These are phyloP conservation scores for Diplazon laetatorius DNA, from an alignment of 2,888 invertebrate genomes.

Conservation along the genomic window DNA sequence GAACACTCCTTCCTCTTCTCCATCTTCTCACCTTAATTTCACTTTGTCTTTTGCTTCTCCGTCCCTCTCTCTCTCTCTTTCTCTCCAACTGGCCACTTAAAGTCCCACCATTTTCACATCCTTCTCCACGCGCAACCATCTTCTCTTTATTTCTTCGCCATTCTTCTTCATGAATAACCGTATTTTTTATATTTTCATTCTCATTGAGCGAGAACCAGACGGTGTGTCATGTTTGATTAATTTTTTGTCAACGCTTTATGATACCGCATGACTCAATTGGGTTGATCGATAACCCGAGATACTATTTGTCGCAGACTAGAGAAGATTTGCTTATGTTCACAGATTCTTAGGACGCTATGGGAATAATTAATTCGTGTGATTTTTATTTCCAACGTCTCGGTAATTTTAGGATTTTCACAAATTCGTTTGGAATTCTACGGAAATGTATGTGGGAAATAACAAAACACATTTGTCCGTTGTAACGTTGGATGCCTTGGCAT, in stretches of 20 bases:
- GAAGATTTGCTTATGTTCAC: not conserved
- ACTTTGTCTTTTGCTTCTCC: slow-evolving; percentile 33
- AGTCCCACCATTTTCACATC: slow-evolving; percentile 61
- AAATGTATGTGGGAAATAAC: too few relatives aligned
- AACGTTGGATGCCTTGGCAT: too few relatives aligned
- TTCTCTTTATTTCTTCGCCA: slow-evolving; percentile 40
- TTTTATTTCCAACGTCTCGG: too few relatives aligned
- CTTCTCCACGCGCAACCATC: slow-evolving; percentile 45
- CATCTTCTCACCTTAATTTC: slow-evolving; percentile 52
- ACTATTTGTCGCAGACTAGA: not conserved
- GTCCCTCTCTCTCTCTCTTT: slow-evolving; percentile 38
- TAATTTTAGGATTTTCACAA: too few relatives aligned
- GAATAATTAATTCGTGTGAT: too few relatives aligned
- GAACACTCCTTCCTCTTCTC: slow-evolving; percentile 38
- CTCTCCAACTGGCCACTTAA: slow-evolving; percentile 51
- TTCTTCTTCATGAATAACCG: slow-evolving; percentile 51
- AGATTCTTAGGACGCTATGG: too few relatives aligned
- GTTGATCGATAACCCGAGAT: not conserved
- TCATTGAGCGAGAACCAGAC: not conserved
- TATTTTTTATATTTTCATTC: slow-evolving; percentile 47
- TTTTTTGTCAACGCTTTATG: too few relatives aligned
- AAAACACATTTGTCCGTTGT: too few relatives aligned
- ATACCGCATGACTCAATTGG: not conserved
- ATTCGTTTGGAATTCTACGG: too few relatives aligned
- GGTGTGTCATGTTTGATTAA: too few relatives aligned